Evolutionary conservation across 1,140 invertebrate genomes (phyloP), one percentile per base, ranked within the genome.

Genomic region (Drosophila bifasciata): DNA sequence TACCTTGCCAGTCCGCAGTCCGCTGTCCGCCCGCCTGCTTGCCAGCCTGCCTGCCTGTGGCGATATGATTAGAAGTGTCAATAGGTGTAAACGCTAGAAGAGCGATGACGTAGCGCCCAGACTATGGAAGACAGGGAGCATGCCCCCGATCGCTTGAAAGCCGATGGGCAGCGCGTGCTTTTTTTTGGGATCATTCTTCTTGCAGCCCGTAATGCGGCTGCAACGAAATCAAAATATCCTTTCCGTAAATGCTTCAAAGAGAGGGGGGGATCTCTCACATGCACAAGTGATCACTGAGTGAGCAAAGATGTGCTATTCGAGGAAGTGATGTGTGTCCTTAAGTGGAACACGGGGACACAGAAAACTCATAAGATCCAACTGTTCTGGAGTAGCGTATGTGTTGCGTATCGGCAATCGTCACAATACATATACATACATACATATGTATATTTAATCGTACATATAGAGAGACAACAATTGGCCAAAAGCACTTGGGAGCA

Each of bases 31-130:
- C 28, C 9, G 28, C 9, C 9, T 32, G 28, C 32, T 7, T 32
- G 32, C 32, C 3, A 13, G 32, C 32, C 3, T 36, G 32, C 1
- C 3, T 36, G 11, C 32, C 32, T 36, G 32, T 36, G 11, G 53
- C 61, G 83, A 85, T 85, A 85, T 85, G 81, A 85, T 85, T 85
- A 86, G 73, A 81, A 77, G 55, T 88, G 77, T 81, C 83, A 86
- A 86, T 88, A 86, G 61, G 55, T 81, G 77, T 69, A 50, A 79
- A 53, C 39, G 66, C 52, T 32, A 51, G 43, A 36, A 46, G 57
- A 16, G 48, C 28, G 68, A 52, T 70, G 71, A 74, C 69, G 71
- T 57, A 45, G 62, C 40, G 7, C 28, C 15, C 67, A 52, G 58
- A 61, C 48, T 48, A 43, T 55, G 32, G 32, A 36, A 36, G 32